Base-by-base conservation (phyloP, 2,113 vertebrate species). In the Sula dactylatra region DNA sequence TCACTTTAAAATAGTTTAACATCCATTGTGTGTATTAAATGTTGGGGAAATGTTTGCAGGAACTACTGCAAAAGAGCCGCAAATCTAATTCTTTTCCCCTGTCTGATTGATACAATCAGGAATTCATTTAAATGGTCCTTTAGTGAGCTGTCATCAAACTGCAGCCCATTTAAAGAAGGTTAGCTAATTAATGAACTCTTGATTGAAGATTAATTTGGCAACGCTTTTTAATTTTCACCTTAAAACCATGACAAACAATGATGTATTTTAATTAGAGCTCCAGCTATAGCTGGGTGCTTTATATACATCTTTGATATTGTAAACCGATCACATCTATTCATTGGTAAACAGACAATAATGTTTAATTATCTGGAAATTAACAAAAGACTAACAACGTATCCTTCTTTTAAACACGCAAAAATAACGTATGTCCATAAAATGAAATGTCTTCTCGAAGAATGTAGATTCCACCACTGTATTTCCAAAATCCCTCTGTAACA, bases 171-270 rank as follows among this genome's bases (percentile, higher is more conserved):
- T 97, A 97, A 91, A 96, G 92, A 89, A 94, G 96, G 97, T 98
- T 95, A 97, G 97, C 95, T 98, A 98, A 97, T 98, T 98, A 98
- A 98, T 95, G 96, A 98, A 97, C 97, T 97, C 94, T 79, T 97
- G 96, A 97, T 91, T 97, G 97, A 97, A 97, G 97, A 98, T 98
- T 97, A 98, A 98, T 98, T 96, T 97, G 96, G 96, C 93, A 95
- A 98, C 77, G 96, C 93, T 96, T 98, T 97, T 97, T 96, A 97
- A 97, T 98, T 97, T 98, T 98, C 93, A 83, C 96, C 96, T 97
- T 97, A 97, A 98, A 97, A 97, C 92, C 72, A 91, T 96, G 94
- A 95, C 95, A 97, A 98, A 96, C 93, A 97, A 96, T 93, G 94
- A 96, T 79, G 95, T 94, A 94, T 96, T 95, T 92, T 97, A 97